Evolutionary conservation across 1,140 invertebrate species (phyloP), one percentile per base, ranked within the genome.

Genomic region (Lasaia peninsularis): DNA sequence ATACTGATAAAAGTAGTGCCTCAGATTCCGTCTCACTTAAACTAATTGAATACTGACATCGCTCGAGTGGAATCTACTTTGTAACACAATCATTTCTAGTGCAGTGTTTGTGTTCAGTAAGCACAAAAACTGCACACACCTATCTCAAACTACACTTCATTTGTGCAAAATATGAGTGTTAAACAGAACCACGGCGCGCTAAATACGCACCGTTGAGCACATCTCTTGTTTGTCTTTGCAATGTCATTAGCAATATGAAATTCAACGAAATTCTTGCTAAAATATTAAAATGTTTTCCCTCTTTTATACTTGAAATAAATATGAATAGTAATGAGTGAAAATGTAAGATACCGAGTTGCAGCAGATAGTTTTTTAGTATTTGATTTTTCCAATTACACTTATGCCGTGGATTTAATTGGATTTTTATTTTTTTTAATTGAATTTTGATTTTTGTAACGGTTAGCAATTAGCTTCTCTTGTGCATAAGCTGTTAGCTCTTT

Each of bases 21-120:
- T 44, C 10, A 44, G 10, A 11, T 44, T 44, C 16, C 14, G 9
- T 44, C 7, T 14, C 16, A 20, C 37, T 44, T 11, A 44, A 44
- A 11, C 10, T 44, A 44, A 44, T 44, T 20, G 16, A 44, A 44
- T 44, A 44, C 40, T 3, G 16, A 44, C 40, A 20, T 20, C 10
- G 16, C 40, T 44, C 18, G 40, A 2, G 12, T 44, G 18, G 8
- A 3, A 40, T 40, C 14, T 18, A 40, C 40, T 44, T 44, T 9
- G 2, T 20, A 20, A 55, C 24, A 16, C 28, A 55, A 28, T 20
- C 9, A 16, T 44, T 14, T 40, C 35, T 14, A 37, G 53, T 55
- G 37, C 53, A 55, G 37, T 40, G 12, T 58, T 58, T 58, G 48
- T 57, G 44, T 34, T 24, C 31, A 58, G 48, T 58, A 50, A 50